A percentile compares a stretch with the other conserved stretches of the same genome.
phyloP scores from a whole-genome alignment of 2,113 vertebrate genomes.

The Arenaria interpres region DNA sequence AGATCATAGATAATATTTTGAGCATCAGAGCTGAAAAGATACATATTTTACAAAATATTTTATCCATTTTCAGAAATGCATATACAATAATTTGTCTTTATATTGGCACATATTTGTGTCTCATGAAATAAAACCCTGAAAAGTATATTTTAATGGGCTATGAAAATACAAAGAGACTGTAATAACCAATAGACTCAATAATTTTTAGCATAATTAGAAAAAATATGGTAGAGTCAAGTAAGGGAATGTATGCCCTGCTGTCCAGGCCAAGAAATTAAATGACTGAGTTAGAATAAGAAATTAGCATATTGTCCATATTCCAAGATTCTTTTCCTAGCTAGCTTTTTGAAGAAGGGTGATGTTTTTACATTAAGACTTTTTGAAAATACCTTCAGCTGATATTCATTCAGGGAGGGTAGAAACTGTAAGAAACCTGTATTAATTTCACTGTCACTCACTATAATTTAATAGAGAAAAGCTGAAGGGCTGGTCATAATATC shows the following conservation, averaged over 20 bases:
- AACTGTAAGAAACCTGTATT: not conserved
- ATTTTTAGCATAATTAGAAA: not conserved
- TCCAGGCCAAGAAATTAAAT: not conserved
- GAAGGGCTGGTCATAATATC: not conserved
- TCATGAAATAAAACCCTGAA: not conserved
- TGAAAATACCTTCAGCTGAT: not conserved
- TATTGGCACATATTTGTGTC: not conserved
- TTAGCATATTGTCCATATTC: not conserved
- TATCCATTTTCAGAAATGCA: not conserved
- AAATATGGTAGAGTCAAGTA: not conserved
- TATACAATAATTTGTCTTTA: not conserved
- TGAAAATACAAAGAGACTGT: not conserved
- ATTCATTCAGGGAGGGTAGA: not conserved
- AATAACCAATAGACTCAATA: not conserved
- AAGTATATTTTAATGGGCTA: not conserved
- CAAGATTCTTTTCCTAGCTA: constrained; percentile 3
- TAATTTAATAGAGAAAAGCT: constrained; percentile 10
- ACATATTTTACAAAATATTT: not conserved
- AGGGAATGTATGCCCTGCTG: not conserved
- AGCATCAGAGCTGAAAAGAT: constrained; percentile 84
- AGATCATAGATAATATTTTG: constrained; percentile 89
- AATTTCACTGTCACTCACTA: constrained; percentile 5
- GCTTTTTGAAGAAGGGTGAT: not conserved
- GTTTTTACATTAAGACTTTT: not conserved
- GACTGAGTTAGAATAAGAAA: constrained; percentile 14